These are phyloP conservation scores for Gisinianus flammeolus DNA, from an alignment of 2,888 invertebrate genomes.

Conservation along the genomic window DNA sequence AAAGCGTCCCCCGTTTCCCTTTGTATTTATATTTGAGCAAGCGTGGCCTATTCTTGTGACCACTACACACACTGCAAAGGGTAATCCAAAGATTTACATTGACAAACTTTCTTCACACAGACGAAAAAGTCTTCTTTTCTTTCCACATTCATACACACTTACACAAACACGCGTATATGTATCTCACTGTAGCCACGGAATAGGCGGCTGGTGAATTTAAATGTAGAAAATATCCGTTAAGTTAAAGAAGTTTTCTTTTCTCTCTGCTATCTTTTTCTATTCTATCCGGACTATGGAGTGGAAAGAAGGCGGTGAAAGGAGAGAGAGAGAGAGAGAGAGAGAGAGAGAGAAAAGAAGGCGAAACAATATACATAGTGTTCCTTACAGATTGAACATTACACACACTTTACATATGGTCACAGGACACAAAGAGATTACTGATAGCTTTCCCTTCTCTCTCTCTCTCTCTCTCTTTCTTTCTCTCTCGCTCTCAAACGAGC, in stretches of 20 bases:
- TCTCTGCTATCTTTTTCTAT: background rate
- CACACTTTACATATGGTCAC: background rate
- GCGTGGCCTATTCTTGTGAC: background rate
- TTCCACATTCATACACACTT: background rate
- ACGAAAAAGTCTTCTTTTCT: background rate
- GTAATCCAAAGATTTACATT: conserved; percentile 22
- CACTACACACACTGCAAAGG: background rate
- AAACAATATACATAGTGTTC: background rate
- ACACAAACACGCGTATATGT: background rate
- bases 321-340: conserved; percentile 7
- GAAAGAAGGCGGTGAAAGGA: background rate
- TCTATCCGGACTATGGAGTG: background rate
- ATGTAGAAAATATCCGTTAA: background rate
- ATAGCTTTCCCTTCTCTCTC: background rate
- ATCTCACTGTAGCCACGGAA: background rate
- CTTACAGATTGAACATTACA: background rate
- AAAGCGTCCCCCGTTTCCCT: no score
- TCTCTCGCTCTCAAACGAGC: background rate
- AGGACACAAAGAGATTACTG: background rate
- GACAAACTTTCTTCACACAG: conserved; percentile 22
- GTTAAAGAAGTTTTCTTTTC: background rate
- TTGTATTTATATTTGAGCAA: no score
- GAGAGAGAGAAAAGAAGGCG: no score
- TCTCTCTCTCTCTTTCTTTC: background rate
- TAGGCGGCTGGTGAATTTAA: background rate